Evolutionary conservation across 2,113 vertebrate genomes (phyloP), one percentile per base, ranked within the genome.

Genomic region (Myxocyprinus asiaticus): DNA sequence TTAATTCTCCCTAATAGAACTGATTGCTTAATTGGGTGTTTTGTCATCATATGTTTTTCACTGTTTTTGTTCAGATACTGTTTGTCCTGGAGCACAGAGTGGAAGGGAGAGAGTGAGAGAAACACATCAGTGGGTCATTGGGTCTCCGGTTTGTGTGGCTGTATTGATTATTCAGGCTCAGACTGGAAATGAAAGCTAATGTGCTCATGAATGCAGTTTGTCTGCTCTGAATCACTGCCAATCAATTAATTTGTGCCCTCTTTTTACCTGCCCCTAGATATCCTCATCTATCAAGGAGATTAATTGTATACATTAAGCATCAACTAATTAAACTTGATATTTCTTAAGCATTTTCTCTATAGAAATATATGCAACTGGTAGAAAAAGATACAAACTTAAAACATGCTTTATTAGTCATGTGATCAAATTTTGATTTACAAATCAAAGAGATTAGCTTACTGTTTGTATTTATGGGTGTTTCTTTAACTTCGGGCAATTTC

Each of bases 61-160:
- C 6, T 7, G 2, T 48, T 42, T 69, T 42, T 69, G 22, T 53
- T 59, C 14, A 22, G 15, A 47, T 15, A 12, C 9, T 3, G 69
- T 17, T 72, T 17, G 14, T 45, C 53, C 55, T 17, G 53, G n/a
- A 44, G 22, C 51, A 9, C 7, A 11, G 50, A 8, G 3, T 14
- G 3, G 22, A 71, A 56, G 56, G 47, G 8, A 6, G 4, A 22
- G 56, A 61, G 14, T 62, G 67, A 62, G 22, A 33, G 22, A 33
- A 33, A 33, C 22, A 1, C 22, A 33, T 33, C 22, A 33, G 22
- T 33, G 22, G 22, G 80, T 84, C 76, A 68, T 64, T 61, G 59
- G 76, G 83, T 81, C 67, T 76, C 72, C 73, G 61, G 63, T 64
- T 56, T 81, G 61, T 77, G 48, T 73, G 68, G 76, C 62, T 73